Evolutionary conservation across 2,113 vertebrate species (phyloP).

Genomic region (Oncorhynchus clarkii): DNA sequence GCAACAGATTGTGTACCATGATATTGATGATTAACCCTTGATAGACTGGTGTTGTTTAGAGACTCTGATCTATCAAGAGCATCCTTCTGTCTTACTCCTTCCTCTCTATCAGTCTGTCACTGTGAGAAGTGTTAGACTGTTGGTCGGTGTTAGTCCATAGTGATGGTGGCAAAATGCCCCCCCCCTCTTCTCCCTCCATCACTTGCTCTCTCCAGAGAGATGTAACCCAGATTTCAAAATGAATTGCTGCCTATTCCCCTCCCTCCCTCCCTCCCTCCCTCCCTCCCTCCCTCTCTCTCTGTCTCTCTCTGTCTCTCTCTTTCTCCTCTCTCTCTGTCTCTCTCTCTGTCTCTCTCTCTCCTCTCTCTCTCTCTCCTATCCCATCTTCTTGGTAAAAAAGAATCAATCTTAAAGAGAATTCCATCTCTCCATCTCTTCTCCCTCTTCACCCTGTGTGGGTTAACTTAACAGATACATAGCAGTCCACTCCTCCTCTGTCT

Average conservation of each 20-base stretch:
- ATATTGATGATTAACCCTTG: background rate
- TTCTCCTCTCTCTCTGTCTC: slow-evolving; percentile 34
- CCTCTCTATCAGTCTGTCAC: slow-evolving; percentile 31
- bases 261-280: no score
- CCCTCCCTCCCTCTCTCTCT: no score
- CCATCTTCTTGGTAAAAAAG: slow-evolving; percentile 60
- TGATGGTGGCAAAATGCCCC: slow-evolving; percentile 55
- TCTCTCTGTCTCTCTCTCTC: background rate
- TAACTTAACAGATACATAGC: slow-evolving; percentile 65
- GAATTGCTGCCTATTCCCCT: slow-evolving; percentile 67
- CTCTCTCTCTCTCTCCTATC: slow-evolving; percentile 41
- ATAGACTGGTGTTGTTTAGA: slow-evolving; percentile 4
- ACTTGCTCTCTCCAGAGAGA: slow-evolving; percentile 70
- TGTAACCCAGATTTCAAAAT: slow-evolving; percentile 82
- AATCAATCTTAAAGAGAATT: slow-evolving; percentile 78
- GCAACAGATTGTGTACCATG: background rate
- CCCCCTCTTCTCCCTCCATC: slow-evolving; percentile 38
- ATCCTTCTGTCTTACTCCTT: slow-evolving; percentile 9
- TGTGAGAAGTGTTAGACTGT: slow-evolving; percentile 47
- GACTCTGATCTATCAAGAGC: background rate
- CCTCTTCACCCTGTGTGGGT: slow-evolving; percentile 68
- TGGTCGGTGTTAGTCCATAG: slow-evolving; percentile 40
- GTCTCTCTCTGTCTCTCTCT: slow-evolving; percentile 55
- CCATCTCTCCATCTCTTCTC: slow-evolving; percentile 67
- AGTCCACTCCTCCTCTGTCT: slow-evolving; percentile 50